Evolutionary conservation across 2,797 vertebrate genomes (phyloP).

Genomic region (Sebastes cheni): DNA sequence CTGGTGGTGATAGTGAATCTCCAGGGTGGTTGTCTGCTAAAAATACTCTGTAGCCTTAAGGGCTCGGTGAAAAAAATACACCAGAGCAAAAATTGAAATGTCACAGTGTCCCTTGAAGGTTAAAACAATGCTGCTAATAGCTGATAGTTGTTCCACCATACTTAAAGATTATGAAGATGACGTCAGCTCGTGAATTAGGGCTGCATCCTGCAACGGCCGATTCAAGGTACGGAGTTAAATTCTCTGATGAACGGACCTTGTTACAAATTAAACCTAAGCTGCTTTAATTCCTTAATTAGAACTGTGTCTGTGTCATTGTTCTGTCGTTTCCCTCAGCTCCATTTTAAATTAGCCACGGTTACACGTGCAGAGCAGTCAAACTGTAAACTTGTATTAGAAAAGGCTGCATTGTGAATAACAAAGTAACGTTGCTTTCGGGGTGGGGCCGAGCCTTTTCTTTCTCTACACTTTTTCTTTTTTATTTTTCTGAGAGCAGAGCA

Average conservation of each 20-base stretch:
- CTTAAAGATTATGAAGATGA: constrained; percentile 22
- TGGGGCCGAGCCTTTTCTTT: not conserved
- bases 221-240: constrained; percentile 30
- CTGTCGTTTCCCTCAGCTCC: constrained; percentile 28
- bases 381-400: not conserved
- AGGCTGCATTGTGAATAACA: constrained; percentile 9
- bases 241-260: constrained; percentile 29
- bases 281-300: constrained; percentile 57
- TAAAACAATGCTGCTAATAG: constrained; percentile 38
- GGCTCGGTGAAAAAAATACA: not conserved
- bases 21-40: constrained; percentile 2
- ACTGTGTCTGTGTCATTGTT: constrained; percentile 43
- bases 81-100: constrained; percentile 25
- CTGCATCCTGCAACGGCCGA: constrained; percentile 16
- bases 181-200: constrained; percentile 18
- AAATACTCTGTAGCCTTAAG: constrained; percentile 20
- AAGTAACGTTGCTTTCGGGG: not conserved
- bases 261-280: constrained; percentile 54
- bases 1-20: not conserved
- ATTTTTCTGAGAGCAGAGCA: not conserved
- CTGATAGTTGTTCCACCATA: not conserved
- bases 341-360: constrained; percentile 30
- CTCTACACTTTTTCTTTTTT: not conserved
- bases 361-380: constrained; percentile 7
- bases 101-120: constrained; percentile 31